These are phyloP conservation scores for Ramphastos sulfuratus DNA, from an alignment of 2,113 vertebrate species.

Conservation along the genomic window DNA sequence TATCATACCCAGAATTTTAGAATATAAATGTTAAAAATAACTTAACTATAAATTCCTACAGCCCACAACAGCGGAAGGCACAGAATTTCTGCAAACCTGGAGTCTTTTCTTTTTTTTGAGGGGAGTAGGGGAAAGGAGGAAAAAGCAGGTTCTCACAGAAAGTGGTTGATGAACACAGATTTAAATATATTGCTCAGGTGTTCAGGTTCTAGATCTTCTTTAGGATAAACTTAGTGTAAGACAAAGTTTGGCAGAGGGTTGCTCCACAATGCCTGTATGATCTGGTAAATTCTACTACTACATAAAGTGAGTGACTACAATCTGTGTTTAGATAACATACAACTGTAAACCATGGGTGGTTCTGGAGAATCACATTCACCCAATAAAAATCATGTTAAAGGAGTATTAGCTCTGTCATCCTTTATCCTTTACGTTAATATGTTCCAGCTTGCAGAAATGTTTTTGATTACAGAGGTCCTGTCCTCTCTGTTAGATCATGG, in stretches of 20 bases:
- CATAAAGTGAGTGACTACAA: neutral
- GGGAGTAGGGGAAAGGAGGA: neutral
- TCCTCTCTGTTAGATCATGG: slow-evolving; percentile 50
- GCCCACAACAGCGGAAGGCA: neutral
- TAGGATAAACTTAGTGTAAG: neutral
- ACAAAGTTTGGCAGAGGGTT: neutral
- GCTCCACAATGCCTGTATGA: neutral
- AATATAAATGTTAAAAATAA: neutral
- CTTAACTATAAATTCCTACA: neutral
- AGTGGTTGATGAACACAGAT: neutral
- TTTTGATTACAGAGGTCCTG: slow-evolving; percentile 55
- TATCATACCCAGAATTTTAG: neutral
- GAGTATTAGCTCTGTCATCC: slow-evolving; percentile 37
- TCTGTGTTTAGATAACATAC: slow-evolving; percentile 16
- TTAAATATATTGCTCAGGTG: neutral
- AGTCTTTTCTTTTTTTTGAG: neutral
- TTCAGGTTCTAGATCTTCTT: neutral
- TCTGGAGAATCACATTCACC: slow-evolving; percentile 20
- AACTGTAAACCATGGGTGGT: slow-evolving; percentile 37
- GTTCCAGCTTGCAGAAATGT: slow-evolving; percentile 59
- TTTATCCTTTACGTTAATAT: slow-evolving; percentile 49
- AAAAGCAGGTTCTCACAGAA: neutral
- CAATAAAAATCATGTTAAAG: slow-evolving; percentile 54
- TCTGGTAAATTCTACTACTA: neutral
- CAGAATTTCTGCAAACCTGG: neutral